Percentiles rank a stretch among this genome's conserved stretches.
These are phyloP conservation scores for Isotomurus palustris DNA, from an alignment of 2,888 invertebrate species.

Conservation along the genomic window DNA sequence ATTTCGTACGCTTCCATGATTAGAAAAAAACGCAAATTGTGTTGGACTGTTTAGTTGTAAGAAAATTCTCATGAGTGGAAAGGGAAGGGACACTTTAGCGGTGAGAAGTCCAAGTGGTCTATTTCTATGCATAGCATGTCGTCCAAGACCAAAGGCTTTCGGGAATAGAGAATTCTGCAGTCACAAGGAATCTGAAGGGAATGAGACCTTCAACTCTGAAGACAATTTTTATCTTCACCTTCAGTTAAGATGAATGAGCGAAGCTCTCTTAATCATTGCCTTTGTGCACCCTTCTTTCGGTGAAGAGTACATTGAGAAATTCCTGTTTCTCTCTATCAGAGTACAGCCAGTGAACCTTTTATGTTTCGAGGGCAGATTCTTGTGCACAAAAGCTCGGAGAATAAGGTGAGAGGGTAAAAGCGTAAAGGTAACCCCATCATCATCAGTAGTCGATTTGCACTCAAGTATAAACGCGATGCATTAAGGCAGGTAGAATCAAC, in stretches of 20 bases:
- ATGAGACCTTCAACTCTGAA: slow-evolving; percentile 5
- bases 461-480: background rate
- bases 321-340: slow-evolving; percentile 6
- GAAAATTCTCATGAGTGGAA: no score
- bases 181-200: slow-evolving; percentile 1
- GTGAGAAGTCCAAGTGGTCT: no score
- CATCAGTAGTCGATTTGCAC: background rate
- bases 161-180: background rate
- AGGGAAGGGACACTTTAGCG: no score
- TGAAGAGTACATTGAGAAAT: slow-evolving; percentile 2
- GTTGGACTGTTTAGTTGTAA: no score
- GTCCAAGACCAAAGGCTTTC: background rate
- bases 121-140: slow-evolving; percentile 1
- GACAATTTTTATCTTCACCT: slow-evolving; percentile 14
- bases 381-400: background rate
- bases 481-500: background rate
- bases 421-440: slow-evolving; percentile 6
- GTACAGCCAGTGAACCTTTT: slow-evolving; percentile 12
- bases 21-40: slow-evolving; percentile 1
- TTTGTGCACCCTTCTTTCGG: background rate
- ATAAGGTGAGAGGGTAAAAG: slow-evolving; percentile 7
- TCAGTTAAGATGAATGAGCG: slow-evolving; percentile 10
- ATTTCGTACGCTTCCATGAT: background rate
- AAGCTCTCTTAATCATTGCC: background rate
- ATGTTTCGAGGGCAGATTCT: slow-evolving; percentile 3